Evolutionary conservation across 2,888 invertebrate species (phyloP).

Genomic region (Allolobophora icterica): DNA sequence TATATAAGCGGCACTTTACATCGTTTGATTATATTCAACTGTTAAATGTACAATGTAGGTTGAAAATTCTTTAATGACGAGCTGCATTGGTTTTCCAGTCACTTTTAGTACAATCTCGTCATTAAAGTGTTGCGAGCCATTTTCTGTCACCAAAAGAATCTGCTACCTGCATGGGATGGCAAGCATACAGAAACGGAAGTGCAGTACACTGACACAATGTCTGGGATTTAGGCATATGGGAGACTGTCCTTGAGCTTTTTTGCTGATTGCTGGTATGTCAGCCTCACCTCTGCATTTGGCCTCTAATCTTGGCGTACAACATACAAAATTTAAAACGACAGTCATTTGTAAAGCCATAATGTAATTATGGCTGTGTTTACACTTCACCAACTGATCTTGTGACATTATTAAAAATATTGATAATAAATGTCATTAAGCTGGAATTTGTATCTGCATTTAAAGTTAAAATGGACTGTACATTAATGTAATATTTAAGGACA

Average conservation of each 20-base stretch:
- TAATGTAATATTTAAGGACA: background rate
- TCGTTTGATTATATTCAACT: background rate
- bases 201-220: background rate
- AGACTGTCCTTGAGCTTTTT: background rate
- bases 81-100: no score
- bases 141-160: background rate
- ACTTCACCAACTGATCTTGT: background rate
- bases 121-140: no score
- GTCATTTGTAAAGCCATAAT: background rate
- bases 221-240: background rate
- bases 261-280: background rate
- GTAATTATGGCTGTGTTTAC: background rate
- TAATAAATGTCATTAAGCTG: background rate
- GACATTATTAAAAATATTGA: background rate
- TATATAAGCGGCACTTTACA: no score
- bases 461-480: background rate
- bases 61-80: background rate
- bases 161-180: background rate
- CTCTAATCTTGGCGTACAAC: background rate
- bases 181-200: background rate
- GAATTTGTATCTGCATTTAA: background rate
- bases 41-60: background rate
- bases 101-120: no score
- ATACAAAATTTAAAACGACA: background rate
- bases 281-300: background rate